phyloP scores from a whole-genome alignment of 2,888 invertebrate species.

The Adineta ricciae region DNA sequence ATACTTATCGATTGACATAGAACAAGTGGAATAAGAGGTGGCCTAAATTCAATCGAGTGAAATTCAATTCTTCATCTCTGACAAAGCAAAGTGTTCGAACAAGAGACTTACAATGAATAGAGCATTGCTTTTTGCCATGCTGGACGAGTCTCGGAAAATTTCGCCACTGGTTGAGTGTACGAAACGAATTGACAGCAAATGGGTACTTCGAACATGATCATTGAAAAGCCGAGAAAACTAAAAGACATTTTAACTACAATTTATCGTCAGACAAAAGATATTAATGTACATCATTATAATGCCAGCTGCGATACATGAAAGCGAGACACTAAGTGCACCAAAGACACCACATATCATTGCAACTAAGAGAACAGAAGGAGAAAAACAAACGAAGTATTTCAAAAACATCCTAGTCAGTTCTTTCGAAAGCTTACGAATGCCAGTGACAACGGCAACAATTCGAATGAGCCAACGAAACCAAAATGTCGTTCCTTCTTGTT shows the following conservation, averaged over 20 bases:
- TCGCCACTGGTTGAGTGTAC: slow-evolving; percentile 74
- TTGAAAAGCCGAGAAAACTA: slow-evolving; percentile 70
- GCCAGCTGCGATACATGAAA: not conserved
- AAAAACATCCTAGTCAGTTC: too few relatives aligned
- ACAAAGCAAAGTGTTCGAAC: too few relatives aligned
- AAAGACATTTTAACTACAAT: slow-evolving; percentile 24
- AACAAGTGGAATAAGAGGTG: slow-evolving; percentile 69
- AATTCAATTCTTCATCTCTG: not conserved
- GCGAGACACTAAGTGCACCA: not conserved
- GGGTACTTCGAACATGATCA: slow-evolving; percentile 82
- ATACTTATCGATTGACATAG: slow-evolving; percentile 66
- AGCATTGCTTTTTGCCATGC: slow-evolving; percentile 76
- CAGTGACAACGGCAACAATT: not conserved
- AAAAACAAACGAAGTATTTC: not conserved
- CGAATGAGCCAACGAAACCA: slow-evolving; percentile 16
- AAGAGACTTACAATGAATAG: slow-evolving; percentile 67
- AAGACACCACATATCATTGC: slow-evolving; percentile 3
- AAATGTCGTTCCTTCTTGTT: slow-evolving; percentile 11
- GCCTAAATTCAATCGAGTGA: slow-evolving; percentile 53
- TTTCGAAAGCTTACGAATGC: not conserved
- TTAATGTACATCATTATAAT: not conserved
- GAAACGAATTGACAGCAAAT: slow-evolving; percentile 93
- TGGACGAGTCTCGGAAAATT: slow-evolving; percentile 68
- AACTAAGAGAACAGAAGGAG: not conserved
- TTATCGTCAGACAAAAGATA: not conserved